Percentiles rank a stretch among this genome's conserved stretches.
These are phyloP conservation scores for Xanthorhoe spadicearia DNA, from an alignment of 2,888 invertebrate genomes.

Conservation along the genomic window DNA sequence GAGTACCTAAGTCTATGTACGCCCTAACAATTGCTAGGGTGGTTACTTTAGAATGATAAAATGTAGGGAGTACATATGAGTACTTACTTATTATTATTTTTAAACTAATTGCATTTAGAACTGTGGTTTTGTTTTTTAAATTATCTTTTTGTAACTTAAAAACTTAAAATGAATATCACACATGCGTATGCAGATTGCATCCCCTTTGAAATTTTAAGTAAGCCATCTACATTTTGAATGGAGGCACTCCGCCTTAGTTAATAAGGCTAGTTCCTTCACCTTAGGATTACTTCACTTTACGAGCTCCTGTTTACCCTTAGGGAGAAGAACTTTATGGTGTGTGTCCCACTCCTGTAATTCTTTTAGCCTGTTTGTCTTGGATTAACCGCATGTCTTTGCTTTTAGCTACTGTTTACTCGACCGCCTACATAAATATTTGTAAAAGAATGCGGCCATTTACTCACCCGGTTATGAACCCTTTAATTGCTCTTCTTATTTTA, in stretches of 20 bases:
- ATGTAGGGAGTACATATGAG: not conserved
- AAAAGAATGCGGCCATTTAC: slow-evolving; percentile 72
- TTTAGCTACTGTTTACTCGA: slow-evolving; percentile 79
- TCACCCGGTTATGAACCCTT: slow-evolving; percentile 72
- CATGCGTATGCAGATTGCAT: slow-evolving; percentile 69
- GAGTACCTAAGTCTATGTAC: slow-evolving; percentile 64
- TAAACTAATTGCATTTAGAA: not conserved
- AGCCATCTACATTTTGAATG: slow-evolving; percentile 72
- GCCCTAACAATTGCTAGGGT: slow-evolving; percentile 52
- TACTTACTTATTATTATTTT: not conserved
- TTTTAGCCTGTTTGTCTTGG: slow-evolving; percentile 80
- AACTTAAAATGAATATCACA: slow-evolving; percentile 54
- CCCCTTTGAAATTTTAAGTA: slow-evolving; percentile 67
- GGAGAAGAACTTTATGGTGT: slow-evolving; percentile 67
- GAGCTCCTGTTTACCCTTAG: slow-evolving; percentile 68
- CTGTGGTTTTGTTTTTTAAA: not conserved
- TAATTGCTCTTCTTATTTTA: slow-evolving; percentile 79
- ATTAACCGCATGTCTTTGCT: slow-evolving; percentile 82
- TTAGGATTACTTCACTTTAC: slow-evolving; percentile 78
- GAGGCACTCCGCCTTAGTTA: slow-evolving; percentile 63
- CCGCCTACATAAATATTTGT: slow-evolving; percentile 78
- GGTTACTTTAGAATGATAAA: slow-evolving; percentile 17
- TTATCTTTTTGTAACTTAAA: slow-evolving; percentile 34
- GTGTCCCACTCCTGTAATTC: slow-evolving; percentile 76
- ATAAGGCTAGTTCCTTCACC: slow-evolving; percentile 62